phyloP scores from a whole-genome alignment of 92 coral and sea anemone species.

The Diadumene lineata region DNA sequence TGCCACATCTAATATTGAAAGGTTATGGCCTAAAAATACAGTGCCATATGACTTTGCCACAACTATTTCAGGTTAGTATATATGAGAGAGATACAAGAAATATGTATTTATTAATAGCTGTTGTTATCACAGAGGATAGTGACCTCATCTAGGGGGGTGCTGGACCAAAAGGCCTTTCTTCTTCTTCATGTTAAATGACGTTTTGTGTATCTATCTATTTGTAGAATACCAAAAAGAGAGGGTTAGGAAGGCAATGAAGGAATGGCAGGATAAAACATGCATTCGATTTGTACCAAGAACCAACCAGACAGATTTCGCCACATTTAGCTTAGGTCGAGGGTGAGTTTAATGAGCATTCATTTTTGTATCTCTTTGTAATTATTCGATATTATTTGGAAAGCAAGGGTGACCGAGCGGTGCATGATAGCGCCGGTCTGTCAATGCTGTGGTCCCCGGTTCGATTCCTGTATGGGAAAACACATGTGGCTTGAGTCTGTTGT shows the following conservation, averaged over 20 bases:
- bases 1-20: conserved; percentile 38
- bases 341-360: not conserved
- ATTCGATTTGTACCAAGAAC: conserved; percentile 60
- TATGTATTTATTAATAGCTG: no score
- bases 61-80: conserved; percentile 35
- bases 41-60: conserved; percentile 64
- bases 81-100: not conserved
- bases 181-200: no score
- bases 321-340: conserved; percentile 22
- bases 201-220: not conserved
- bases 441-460: not conserved
- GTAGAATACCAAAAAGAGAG: conserved; percentile 22
- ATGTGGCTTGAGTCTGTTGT: no score
- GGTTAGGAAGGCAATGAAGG: conserved; percentile 33
- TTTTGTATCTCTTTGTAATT: no score
- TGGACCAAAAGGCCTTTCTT: no score
- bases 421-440: no score
- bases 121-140: no score
- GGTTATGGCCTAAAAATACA: conserved; percentile 66
- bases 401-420: no score
- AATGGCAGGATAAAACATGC: conserved; percentile 59
- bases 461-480: not conserved
- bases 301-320: conserved; percentile 48
- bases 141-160: no score
- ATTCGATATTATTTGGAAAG: no score